Base-by-base conservation (phyloP, 2,888 invertebrate species). In the Sinotaia quadrata region DNA sequence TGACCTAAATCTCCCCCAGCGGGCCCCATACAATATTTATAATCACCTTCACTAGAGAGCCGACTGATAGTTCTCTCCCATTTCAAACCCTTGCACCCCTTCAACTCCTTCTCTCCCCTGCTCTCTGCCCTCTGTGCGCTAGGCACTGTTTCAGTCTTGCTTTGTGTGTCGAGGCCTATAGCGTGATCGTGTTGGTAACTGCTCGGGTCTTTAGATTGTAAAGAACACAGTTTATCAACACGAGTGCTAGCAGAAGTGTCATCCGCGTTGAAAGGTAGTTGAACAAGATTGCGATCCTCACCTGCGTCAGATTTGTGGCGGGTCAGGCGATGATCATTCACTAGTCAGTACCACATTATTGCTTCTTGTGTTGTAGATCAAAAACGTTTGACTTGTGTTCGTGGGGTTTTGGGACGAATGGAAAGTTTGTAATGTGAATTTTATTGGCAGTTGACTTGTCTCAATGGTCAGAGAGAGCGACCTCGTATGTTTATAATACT, bases 11-110 rank as follows among this genome's bases (percentile, higher is more conserved):
- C 54, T 65, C 52, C 44, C 54, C 65, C n/a, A n/a, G 18, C 31
- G 65, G 54, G 65, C 54, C 44, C 65, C 56, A 56, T 65, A 65
- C 65, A 65, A 65, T 65, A 65, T 65, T 65, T 65, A 65, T 65
- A 65, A 65, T 65, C 65, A 65, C 65, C 65, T 56, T 54, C 41
- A 52, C 31, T 29, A 29, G 10, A 56, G 65, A 56, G 54, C 65
- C 44, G 65, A 65, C 44, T 56, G 65, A 65, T 65, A 65, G 52
- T 34, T 37, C 56, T 24, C 56, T 34, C 15, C 56, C 56, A n/a
- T 34, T 8, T 34, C 31, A 29, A 33, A n/a, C 56, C 34, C 34
- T 29, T 33, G 47, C 34, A 31, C 34, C 56, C 27, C 36, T 21
- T 33, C n/a, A 24, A 18, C 51, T 31, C 34, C 36, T 31, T 24